A percentile compares a stretch with the other conserved stretches of the same genome.
Evolutionary conservation across 2,797 vertebrate genomes (phyloP).

Genomic region (Acanthurus lineatus): DNA sequence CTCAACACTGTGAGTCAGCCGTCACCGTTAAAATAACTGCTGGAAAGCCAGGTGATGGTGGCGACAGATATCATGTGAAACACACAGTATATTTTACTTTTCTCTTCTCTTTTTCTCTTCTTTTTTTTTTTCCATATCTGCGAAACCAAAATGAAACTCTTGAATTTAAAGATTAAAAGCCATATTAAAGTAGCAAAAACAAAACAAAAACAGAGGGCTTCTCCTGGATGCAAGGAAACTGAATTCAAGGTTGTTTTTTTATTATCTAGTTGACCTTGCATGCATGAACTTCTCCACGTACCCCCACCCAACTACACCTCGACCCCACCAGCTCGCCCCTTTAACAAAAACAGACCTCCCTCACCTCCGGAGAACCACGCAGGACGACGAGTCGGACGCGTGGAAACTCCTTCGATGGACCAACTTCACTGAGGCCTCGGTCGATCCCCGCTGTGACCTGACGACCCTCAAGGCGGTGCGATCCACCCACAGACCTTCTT

Average conservation of each 20-base stretch:
- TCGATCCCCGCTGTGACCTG: slow-evolving; percentile 55
- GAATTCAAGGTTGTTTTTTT: slow-evolving; percentile 63
- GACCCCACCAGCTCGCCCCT: slow-evolving; percentile 41
- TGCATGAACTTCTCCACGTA: slow-evolving; percentile 55
- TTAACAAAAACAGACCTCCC: slow-evolving; percentile 44
- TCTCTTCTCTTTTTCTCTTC: slow-evolving; percentile 14
- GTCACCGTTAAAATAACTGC: slow-evolving; percentile 52
- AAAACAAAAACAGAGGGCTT: slow-evolving; percentile 69
- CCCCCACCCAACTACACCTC: slow-evolving; percentile 45
- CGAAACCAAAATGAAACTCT: slow-evolving; percentile 85
- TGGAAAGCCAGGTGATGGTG: slow-evolving; percentile 59
- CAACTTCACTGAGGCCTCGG: slow-evolving; percentile 82
- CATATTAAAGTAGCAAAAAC: slow-evolving; percentile 76
- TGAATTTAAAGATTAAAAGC: slow-evolving; percentile 79
- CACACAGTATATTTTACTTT: slow-evolving; percentile 34
- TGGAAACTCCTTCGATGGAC: slow-evolving; percentile 72
- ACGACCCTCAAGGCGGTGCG: slow-evolving; percentile 49
- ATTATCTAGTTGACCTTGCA: slow-evolving; percentile 62
- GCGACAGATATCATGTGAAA: slow-evolving; percentile 64
- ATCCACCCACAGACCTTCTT: slow-evolving; percentile 57
- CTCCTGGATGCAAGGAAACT: slow-evolving; percentile 72
- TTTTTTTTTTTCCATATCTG: slow-evolving; percentile 63
- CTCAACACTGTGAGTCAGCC: slow-evolving; percentile 69
- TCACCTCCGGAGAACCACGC: slow-evolving; percentile 57
- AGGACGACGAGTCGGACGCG: slow-evolving; percentile 27